Evolutionary conservation across 2,797 vertebrate genomes (phyloP).

Genomic region (Phoeniculus purpureus): DNA sequence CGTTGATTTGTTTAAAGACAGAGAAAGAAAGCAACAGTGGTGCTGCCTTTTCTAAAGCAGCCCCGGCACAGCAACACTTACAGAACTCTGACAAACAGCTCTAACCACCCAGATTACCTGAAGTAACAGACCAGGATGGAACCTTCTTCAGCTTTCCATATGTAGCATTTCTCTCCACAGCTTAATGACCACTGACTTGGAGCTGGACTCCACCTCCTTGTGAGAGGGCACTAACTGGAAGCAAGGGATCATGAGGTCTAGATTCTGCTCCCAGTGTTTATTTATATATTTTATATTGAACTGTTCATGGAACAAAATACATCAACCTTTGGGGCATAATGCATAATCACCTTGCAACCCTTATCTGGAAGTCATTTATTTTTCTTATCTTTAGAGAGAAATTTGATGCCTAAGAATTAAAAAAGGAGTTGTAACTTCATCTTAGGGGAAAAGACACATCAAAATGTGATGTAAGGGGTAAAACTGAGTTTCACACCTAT

Average conservation of each 20-base stretch:
- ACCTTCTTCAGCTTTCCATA: not conserved
- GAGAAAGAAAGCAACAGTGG: not conserved
- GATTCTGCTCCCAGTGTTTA: not conserved
- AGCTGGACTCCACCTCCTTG: not conserved
- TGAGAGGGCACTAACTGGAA: not conserved
- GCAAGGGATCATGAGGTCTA: fast-evolving
- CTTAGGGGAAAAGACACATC: not conserved
- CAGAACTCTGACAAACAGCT: not conserved
- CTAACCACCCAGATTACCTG: fast-evolving
- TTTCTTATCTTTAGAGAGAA: not conserved
- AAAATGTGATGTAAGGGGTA: not conserved
- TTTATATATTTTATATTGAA: not conserved
- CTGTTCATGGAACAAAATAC: not conserved
- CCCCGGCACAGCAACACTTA: not conserved
- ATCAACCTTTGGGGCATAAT: not conserved
- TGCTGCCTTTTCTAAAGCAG: not conserved
- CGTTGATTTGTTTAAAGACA: not conserved
- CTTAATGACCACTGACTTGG: not conserved
- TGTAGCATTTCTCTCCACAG: not conserved
- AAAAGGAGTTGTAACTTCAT: not conserved
- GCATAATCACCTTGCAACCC: not conserved
- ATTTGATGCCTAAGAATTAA: not conserved
- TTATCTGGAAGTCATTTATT: not conserved
- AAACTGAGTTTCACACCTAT: not conserved
- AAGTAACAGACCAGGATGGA: not conserved